phyloP scores from a whole-genome alignment of 2,888 invertebrate genomes.

The Dorcus parallelipipedus region DNA sequence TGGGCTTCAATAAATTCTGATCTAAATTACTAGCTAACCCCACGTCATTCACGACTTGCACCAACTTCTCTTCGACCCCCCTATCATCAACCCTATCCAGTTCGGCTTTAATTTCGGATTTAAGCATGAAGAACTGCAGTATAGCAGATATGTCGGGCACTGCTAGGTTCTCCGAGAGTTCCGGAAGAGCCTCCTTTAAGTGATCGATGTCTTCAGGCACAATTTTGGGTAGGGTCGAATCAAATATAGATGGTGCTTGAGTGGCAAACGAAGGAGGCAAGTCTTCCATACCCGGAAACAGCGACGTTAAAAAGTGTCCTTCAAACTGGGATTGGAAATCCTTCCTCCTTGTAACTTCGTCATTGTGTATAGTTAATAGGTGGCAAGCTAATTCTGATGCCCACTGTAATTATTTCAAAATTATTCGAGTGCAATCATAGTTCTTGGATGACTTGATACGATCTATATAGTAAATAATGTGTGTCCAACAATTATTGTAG shows the following conservation, averaged over 20 bases:
- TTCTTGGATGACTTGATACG: too few species aligned
- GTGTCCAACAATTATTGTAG: too few species aligned
- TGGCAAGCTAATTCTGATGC: constrained; percentile 78
- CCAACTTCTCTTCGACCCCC: constrained; percentile 43
- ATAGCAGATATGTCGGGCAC: constrained; percentile 67
- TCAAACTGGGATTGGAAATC: constrained; percentile 76
- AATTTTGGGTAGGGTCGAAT: constrained; percentile 66
- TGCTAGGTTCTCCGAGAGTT: constrained; percentile 60
- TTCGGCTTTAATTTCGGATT: constrained; percentile 30
- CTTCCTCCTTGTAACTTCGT: constrained; percentile 75
- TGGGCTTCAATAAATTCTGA: constrained; percentile 43
- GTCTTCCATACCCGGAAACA: constrained; percentile 91
- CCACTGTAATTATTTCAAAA: constrained; percentile 58
- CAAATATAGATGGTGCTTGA: constrained; percentile 73
- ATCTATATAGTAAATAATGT: too few species aligned
- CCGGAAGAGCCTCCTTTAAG: constrained; percentile 64
- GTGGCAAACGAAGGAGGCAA: constrained; percentile 77
- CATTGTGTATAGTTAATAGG: constrained; percentile 74
- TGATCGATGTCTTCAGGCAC: constrained; percentile 57
- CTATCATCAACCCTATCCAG: constrained; percentile 34
- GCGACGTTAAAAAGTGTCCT: constrained; percentile 76
- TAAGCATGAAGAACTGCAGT: constrained; percentile 63
- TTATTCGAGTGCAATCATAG: too few species aligned
- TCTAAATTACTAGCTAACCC: constrained; percentile 46
- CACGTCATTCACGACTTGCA: constrained; percentile 43